Conservation (phyloP, 2,888 invertebrate species). For the Lysandra bellargus region DNA sequence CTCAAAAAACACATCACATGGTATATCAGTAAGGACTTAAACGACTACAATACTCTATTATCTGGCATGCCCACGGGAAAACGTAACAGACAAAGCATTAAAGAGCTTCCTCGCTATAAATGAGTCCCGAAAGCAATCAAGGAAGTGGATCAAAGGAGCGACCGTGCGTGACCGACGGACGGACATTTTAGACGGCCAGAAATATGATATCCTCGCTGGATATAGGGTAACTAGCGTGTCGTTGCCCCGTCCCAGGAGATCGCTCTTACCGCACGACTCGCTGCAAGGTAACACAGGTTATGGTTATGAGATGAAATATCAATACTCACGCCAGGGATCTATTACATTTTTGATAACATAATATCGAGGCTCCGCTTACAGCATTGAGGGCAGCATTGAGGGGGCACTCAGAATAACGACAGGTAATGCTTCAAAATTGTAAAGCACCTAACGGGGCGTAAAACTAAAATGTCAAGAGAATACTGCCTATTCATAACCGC, state of each 20-base stretch:
- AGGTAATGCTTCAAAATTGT: neutral
- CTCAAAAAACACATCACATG: no score
- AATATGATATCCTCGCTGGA: constrained; percentile 16
- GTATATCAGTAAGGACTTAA: neutral
- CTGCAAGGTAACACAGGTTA: constrained; percentile 15
- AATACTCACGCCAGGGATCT: neutral
- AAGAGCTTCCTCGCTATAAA: constrained; percentile 17
- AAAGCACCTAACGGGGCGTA: neutral
- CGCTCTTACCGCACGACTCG: constrained; percentile 25
- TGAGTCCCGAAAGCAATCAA: constrained; percentile 36
- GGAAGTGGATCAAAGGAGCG: constrained; percentile 42
- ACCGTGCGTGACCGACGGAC: constrained; percentile 42
- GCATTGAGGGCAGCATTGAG: neutral
- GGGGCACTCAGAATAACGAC: neutral
- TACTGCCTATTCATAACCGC: neutral
- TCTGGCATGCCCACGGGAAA: constrained; percentile 30
- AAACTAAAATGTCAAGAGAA: neutral
- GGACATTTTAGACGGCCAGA: constrained; percentile 30
- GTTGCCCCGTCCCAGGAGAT: constrained; percentile 23
- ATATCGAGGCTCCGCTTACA: neutral
- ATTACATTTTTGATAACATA: constrained; percentile 14
- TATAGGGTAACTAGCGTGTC: constrained; percentile 31
- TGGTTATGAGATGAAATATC: constrained; percentile 20
- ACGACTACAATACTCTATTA: neutral
- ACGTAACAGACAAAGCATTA: constrained; percentile 24